Evolutionary conservation across 1,140 invertebrate genomes (phyloP).

Genomic region (Drosophila busckii): DNA sequence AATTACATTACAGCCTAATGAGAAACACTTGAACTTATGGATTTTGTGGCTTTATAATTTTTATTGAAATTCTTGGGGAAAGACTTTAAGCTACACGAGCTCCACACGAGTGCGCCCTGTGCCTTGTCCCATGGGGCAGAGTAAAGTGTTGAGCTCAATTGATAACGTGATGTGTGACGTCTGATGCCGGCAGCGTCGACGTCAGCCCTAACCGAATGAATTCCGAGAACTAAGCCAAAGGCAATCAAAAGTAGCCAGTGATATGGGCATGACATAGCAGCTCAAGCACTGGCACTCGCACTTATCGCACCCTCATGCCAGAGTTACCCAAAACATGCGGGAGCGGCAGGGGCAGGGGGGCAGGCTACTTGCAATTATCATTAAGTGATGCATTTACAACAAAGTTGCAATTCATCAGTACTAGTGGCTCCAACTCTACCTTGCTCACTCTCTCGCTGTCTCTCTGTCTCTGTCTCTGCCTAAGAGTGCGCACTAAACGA

Average conservation of each 20-base stretch:
- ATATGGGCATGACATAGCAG: constrained; percentile 13
- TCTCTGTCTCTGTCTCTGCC: no score
- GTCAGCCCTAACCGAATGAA: constrained; percentile 46
- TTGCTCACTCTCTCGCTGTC: neutral
- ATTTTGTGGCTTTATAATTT: no score
- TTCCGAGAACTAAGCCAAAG: constrained; percentile 29
- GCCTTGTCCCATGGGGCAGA: no score
- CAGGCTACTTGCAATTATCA: constrained; percentile 15
- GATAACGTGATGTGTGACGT: constrained; percentile 48
- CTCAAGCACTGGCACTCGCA: neutral
- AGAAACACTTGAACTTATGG: no score
- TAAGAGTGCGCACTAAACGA: constrained; percentile 17
- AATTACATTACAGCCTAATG: no score
- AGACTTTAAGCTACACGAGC: no score
- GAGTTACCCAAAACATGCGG: no score
- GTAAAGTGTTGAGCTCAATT: constrained; percentile 8
- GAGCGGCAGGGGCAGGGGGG: neutral
- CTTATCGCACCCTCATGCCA: neutral
- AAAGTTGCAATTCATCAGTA: constrained; percentile 23
- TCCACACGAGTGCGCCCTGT: no score
- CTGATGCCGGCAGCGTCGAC: constrained; percentile 33
- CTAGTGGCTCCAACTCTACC: neutral
- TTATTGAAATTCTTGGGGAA: no score
- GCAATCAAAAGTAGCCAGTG: constrained; percentile 25
- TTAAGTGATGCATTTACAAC: constrained; percentile 15